These are phyloP conservation scores for Wasmannia auropunctata DNA, from an alignment of 1,140 invertebrate genomes.

Conservation along the genomic window DNA sequence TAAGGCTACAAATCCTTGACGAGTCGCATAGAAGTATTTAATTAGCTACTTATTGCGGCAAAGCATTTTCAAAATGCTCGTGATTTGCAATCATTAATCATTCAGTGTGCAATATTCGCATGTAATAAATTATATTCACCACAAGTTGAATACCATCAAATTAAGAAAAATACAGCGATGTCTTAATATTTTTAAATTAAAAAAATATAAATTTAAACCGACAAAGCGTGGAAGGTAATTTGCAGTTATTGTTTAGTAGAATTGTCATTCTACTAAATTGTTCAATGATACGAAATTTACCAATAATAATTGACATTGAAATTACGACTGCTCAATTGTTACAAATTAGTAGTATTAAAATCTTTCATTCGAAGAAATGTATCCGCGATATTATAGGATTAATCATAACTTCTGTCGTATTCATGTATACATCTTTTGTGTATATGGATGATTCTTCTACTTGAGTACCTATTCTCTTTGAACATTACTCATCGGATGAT, in stretches of 20 bases:
- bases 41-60: neutral
- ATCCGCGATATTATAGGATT: neutral
- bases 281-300: neutral
- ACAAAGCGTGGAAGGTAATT: neutral
- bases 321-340: neutral
- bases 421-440: neutral
- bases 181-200: neutral
- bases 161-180: neutral
- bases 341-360: constrained; percentile 46
- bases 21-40: neutral
- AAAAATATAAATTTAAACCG: neutral
- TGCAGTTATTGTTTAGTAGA: neutral
- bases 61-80: neutral
- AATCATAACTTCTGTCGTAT: constrained; percentile 19
- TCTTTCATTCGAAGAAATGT: constrained; percentile 2
- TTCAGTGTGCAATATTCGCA: neutral
- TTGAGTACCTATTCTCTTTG: constrained; percentile 2
- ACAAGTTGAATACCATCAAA: neutral
- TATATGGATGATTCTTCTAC: constrained; percentile 3
- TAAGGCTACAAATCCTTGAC: neutral
- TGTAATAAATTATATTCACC: neutral
- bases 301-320: neutral
- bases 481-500: neutral
- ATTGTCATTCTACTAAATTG: too few species aligned
- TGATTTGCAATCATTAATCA: constrained; percentile 10